These are phyloP conservation scores for Ophthalmolycus amberensis DNA, from an alignment of 2,113 vertebrate species.

Conservation along the genomic window DNA sequence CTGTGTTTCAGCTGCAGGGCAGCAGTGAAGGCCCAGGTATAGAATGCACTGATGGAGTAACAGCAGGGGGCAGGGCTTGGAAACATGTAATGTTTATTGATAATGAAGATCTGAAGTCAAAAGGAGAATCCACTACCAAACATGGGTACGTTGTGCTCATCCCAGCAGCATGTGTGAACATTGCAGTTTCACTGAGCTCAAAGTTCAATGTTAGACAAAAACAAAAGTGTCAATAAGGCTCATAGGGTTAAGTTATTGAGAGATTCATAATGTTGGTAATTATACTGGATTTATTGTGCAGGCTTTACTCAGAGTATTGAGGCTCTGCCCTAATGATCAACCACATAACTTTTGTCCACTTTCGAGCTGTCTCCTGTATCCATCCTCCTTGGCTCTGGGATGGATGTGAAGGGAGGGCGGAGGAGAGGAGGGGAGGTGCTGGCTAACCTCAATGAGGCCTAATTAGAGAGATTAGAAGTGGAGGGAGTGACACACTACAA, in stretches of 20 bases:
- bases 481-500: conserved; percentile 71
- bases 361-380: not conserved
- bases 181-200: not conserved
- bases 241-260: not conserved
- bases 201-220: not conserved
- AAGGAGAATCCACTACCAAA: not conserved
- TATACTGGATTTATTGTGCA: conserved; percentile 12
- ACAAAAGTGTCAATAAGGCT: not conserved
- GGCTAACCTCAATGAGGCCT: conserved; percentile 66
- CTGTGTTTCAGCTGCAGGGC: too few relatives aligned
- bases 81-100: not conserved
- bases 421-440: conserved; percentile 22
- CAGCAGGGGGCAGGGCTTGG: not conserved
- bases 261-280: not conserved
- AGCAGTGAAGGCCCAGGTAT: too few relatives aligned
- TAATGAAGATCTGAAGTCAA: not conserved
- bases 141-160: not conserved
- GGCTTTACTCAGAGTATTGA: not conserved
- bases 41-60: too few relatives aligned
- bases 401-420: conserved; percentile 12
- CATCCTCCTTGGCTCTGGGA: conserved; percentile 30
- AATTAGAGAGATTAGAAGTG: conserved; percentile 81
- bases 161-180: not conserved
- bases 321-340: conserved; percentile 16
- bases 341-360: conserved; percentile 2